phyloP scores from a whole-genome alignment of 2,888 invertebrate genomes.

The Tipula helvola region DNA sequence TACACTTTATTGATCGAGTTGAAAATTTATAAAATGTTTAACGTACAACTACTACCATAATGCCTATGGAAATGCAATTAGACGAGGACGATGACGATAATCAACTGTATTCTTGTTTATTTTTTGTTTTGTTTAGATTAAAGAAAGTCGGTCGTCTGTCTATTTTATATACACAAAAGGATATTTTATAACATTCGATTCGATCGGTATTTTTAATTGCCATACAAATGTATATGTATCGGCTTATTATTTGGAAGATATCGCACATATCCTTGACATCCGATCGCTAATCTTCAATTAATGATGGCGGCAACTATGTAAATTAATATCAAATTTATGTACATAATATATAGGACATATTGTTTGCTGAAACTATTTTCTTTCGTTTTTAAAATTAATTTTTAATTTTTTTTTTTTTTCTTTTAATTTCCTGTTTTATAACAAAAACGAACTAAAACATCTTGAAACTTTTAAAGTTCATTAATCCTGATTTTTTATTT shows the following conservation, averaged over 20 bases:
- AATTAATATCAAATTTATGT: neutral
- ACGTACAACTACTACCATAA: neutral
- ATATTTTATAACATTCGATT: neutral
- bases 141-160: neutral
- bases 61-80: neutral
- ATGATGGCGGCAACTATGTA: neutral
- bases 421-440: neutral
- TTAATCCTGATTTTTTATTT: neutral
- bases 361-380: neutral
- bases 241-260: neutral
- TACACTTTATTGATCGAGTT: neutral
- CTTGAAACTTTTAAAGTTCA: slow-evolving; percentile 4
- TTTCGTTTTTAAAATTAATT: neutral
- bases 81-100: neutral
- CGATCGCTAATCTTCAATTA: neutral
- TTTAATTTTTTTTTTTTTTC: neutral
- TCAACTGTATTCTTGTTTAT: neutral
- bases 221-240: neutral
- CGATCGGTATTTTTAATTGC: neutral
- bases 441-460: neutral
- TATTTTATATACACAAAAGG: neutral
- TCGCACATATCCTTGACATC: neutral
- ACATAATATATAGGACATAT: neutral
- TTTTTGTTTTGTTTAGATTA: neutral
- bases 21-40: neutral